Conservation (phyloP, 2,797 vertebrate species). For the Darevskia nairensis region DNA sequence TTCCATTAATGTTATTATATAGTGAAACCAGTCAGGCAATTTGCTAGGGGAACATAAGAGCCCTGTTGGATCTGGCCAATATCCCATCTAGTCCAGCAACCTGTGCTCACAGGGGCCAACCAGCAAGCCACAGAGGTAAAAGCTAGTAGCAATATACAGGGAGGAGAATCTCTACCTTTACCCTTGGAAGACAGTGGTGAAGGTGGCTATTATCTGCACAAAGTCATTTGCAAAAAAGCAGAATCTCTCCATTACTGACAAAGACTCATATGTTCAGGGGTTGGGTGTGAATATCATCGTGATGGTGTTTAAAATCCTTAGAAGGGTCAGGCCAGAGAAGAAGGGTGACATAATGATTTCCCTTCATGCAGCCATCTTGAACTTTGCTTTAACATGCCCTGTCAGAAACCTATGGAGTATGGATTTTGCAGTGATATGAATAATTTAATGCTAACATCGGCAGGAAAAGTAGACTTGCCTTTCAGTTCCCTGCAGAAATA, state of each 20-base stretch:
- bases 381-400: slow-evolving; percentile 52
- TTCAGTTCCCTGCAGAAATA: slow-evolving; percentile 60
- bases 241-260: neutral
- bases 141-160: too few species aligned
- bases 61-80: neutral
- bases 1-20: too few species aligned
- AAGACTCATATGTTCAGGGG: neutral
- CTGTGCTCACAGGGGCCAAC: too few species aligned
- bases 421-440: slow-evolving; percentile 57
- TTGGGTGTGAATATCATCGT: neutral
- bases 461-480: slow-evolving; percentile 41
- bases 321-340: slow-evolving; percentile 43
- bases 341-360: slow-evolving; percentile 65
- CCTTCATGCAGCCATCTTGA: slow-evolving; percentile 58
- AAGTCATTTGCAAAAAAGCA: neutral
- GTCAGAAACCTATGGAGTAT: slow-evolving; percentile 52
- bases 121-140: too few species aligned
- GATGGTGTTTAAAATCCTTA: neutral
- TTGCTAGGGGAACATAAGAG: neutral
- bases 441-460: slow-evolving; percentile 67
- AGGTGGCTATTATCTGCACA: too few species aligned
- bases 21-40: too few species aligned
- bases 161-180: too few species aligned
- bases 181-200: neutral
- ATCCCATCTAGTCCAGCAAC: neutral